These are phyloP conservation scores for human (Homo sapiens) DNA, from an alignment of 2,113 vertebrate species.

Conservation along the genomic window GRCh38 chr6:9134501-9135000, in stretches of 20 bases:
- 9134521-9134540: not conserved
- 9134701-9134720: not conserved
- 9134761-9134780: too few relatives aligned
- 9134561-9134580: not conserved
- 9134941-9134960: not conserved
- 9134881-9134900: too few relatives aligned
- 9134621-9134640: not conserved
- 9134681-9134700: not conserved
- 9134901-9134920: too few relatives aligned
- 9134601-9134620: not conserved
- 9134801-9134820: too few relatives aligned
- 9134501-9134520: not conserved
- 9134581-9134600: not conserved
- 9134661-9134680: not conserved
- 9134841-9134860: too few relatives aligned
- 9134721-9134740: too few relatives aligned
- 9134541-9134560: not conserved
- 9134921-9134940: too few relatives aligned
- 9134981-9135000: not conserved
- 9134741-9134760: too few relatives aligned
- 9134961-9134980: not conserved
- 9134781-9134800: too few relatives aligned
- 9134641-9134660: not conserved
- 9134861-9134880: too few relatives aligned
- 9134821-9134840: too few relatives aligned